phyloP scores from a whole-genome alignment of 2,797 vertebrate genomes.

The Prionace glauca region DNA sequence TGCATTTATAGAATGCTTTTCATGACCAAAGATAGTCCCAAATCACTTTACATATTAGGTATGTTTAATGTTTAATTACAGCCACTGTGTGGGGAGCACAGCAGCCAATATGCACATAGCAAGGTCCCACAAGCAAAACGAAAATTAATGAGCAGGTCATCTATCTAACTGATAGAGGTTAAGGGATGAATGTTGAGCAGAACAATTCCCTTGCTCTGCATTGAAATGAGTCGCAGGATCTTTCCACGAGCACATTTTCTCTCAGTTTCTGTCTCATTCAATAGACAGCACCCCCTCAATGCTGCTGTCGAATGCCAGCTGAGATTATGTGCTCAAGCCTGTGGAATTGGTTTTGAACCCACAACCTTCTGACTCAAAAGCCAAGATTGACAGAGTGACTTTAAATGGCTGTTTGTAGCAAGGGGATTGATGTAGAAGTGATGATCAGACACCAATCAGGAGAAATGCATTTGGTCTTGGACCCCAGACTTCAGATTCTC shows the following conservation, averaged over 20 bases:
- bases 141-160: not conserved
- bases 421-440: not conserved
- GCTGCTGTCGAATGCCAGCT: not conserved
- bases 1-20: not conserved
- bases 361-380: not conserved
- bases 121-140: not conserved
- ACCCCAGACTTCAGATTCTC: not conserved
- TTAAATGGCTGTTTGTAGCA: not conserved
- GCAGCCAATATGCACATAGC: not conserved
- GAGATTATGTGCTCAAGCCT: not conserved
- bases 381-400: not conserved
- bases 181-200: not conserved
- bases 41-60: not conserved
- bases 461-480: not conserved
- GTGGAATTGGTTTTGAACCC: not conserved
- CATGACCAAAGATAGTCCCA: not conserved
- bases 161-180: not conserved
- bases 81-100: not conserved
- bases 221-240: not conserved
- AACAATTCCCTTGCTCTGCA: not conserved
- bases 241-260: not conserved
- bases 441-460: not conserved
- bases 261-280: not conserved
- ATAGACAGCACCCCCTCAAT: not conserved
- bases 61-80: not conserved